These are phyloP conservation scores for Xerus inauris DNA, from an alignment of 2,113 vertebrate genomes.

Conservation along the genomic window DNA sequence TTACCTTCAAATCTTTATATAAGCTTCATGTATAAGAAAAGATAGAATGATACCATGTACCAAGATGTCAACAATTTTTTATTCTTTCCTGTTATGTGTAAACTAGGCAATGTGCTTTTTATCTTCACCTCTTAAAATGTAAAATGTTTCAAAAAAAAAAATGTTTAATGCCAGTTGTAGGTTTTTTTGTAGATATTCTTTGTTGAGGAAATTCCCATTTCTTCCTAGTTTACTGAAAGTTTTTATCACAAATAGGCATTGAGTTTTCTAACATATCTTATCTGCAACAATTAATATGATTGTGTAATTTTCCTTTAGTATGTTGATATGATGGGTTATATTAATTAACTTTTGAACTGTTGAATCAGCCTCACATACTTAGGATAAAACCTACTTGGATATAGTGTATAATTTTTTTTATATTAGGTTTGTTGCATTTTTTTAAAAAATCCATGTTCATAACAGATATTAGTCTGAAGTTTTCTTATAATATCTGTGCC, in stretches of 20 bases:
- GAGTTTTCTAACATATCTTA: neutral
- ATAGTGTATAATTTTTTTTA: neutral
- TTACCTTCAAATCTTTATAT: too few relatives aligned
- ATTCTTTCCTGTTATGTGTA: too few relatives aligned
- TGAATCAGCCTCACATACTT: neutral
- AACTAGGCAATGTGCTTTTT: too few relatives aligned
- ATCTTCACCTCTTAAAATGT: too few relatives aligned
- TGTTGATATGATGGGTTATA: neutral
- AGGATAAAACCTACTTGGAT: neutral
- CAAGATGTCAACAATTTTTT: too few relatives aligned
- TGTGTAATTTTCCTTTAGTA: neutral
- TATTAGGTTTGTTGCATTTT: neutral
- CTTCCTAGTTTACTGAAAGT: neutral
- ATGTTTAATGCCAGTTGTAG: neutral
- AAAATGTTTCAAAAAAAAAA: too few relatives aligned
- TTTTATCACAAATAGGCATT: neutral
- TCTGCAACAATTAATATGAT: neutral
- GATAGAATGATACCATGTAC: too few relatives aligned
- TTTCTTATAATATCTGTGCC: neutral
- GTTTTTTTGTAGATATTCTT: neutral
- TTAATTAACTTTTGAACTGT: neutral
- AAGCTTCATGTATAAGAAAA: too few relatives aligned
- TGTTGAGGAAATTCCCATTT: neutral
- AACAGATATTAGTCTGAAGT: neutral
- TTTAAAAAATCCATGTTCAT: neutral